Evolutionary conservation across 2,888 invertebrate genomes (phyloP).

Genomic region (Drosophila percnosoma): DNA sequence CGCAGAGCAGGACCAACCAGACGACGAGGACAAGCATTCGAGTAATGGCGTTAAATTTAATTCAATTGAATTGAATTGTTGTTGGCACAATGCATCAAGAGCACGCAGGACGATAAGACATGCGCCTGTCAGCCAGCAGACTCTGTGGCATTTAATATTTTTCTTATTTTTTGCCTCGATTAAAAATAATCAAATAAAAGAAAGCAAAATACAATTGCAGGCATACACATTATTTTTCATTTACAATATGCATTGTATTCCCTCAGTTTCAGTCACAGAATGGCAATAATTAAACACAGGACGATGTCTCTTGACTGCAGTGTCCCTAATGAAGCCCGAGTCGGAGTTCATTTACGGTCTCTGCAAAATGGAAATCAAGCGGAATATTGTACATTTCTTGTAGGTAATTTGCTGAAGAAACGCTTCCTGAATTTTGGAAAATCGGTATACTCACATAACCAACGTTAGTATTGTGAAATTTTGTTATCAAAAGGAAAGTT

Average conservation of each 20-base stretch:
- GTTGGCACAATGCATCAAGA: constrained; percentile 71
- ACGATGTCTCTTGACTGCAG: constrained; percentile 5
- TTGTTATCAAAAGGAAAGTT: neutral
- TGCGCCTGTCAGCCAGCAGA: constrained; percentile 7
- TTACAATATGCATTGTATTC: constrained; percentile 20
- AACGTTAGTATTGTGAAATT: neutral
- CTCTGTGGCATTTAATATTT: constrained; percentile 3
- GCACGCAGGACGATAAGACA: constrained; percentile 43
- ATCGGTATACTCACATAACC: neutral
- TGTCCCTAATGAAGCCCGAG: constrained; percentile 7
- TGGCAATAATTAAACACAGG: constrained; percentile 51
- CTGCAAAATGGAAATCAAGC: constrained; percentile 7
- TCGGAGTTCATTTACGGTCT: constrained; percentile 19
- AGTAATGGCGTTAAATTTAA: constrained; percentile 77
- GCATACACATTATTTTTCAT: constrained; percentile 16
- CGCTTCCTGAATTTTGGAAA: neutral
- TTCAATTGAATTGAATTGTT: constrained; percentile 75
- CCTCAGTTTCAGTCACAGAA: constrained; percentile 22
- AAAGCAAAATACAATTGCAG: constrained; percentile 46
- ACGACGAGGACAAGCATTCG: constrained; percentile 37
- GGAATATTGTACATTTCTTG: neutral
- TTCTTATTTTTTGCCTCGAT: constrained; percentile 12
- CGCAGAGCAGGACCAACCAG: constrained; percentile 1
- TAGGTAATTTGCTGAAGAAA: neutral
- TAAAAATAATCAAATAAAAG: constrained; percentile 49